A percentile compares a stretch with the other conserved stretches of the same genome.
Evolutionary conservation across 2,888 invertebrate genomes (phyloP).

Genomic region (Sphaerophoria rueppellii): DNA sequence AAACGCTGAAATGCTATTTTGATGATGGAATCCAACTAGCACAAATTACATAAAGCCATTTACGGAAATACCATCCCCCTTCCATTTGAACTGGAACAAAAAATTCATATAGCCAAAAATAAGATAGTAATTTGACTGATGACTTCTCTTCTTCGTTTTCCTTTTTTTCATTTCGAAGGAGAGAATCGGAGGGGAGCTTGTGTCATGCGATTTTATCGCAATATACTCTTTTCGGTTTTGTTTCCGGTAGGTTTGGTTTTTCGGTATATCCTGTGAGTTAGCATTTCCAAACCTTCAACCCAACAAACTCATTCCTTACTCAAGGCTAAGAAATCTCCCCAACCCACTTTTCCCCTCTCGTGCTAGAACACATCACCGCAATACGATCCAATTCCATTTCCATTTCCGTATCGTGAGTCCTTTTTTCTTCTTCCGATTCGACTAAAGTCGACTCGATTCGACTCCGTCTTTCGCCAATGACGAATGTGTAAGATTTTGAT

Average conservation of each 20-base stretch:
- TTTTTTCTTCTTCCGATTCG: slow-evolving; percentile 5
- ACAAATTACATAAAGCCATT: slow-evolving; percentile 73
- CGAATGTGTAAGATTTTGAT: slow-evolving; percentile 73
- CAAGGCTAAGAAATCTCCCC: slow-evolving; percentile 28
- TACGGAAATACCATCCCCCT: slow-evolving; percentile 54
- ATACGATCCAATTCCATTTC: slow-evolving; percentile 70
- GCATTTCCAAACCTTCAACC: background rate
- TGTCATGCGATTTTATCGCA: slow-evolving; percentile 75
- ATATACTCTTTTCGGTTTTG: slow-evolving; percentile 65
- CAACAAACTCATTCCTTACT: slow-evolving; percentile 1
- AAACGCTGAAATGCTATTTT: slow-evolving; percentile 13
- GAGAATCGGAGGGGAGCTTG: slow-evolving; percentile 53
- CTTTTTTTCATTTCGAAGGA: slow-evolving; percentile 11
- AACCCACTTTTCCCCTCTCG: background rate
- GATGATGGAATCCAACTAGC: slow-evolving; percentile 63
- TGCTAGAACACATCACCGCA: slow-evolving; percentile 23
- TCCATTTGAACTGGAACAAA: too few relatives aligned
- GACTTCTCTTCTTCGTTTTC: slow-evolving; percentile 62
- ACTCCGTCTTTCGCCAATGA: slow-evolving; percentile 52
- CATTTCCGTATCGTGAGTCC: slow-evolving; percentile 63
- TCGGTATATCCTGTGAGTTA: slow-evolving; percentile 52
- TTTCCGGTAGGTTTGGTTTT: slow-evolving; percentile 73
- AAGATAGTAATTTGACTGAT: slow-evolving; percentile 75
- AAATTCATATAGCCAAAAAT: slow-evolving; percentile 69
- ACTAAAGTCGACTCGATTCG: background rate